Evolutionary conservation across 2,888 invertebrate genomes (phyloP).

Genomic region (Cinara cedri): DNA sequence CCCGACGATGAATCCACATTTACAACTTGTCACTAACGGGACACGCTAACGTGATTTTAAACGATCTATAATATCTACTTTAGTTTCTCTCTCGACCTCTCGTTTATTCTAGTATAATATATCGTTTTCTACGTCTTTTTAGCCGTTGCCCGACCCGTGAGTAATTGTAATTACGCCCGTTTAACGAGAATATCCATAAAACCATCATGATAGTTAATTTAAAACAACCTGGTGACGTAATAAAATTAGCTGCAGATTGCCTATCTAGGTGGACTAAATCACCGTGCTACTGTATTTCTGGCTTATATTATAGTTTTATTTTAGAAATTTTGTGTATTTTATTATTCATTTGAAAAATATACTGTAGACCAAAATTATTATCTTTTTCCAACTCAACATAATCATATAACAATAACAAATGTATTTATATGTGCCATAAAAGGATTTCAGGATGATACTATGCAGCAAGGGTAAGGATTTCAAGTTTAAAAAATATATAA

Average conservation of each 20-base stretch:
- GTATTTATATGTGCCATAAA: no score
- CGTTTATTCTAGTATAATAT: background rate
- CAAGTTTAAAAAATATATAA: no score
- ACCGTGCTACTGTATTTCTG: no score
- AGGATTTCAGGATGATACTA: no score
- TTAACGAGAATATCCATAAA: constrained; percentile 31
- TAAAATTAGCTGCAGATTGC: background rate
- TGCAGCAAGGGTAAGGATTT: no score
- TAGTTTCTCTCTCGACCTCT: background rate
- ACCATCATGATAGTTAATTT: background rate
- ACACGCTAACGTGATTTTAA: background rate
- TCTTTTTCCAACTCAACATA: no score
- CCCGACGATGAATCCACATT: background rate
- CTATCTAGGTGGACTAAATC: no score
- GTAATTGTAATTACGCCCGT: background rate
- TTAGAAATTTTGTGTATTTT: no score
- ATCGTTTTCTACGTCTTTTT: background rate
- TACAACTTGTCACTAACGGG: constrained; percentile 11
- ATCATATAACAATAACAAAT: no score
- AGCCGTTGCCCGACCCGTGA: background rate
- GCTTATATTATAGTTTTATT: no score
- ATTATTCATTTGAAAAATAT: no score
- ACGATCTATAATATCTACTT: background rate
- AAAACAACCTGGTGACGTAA: constrained; percentile 7
- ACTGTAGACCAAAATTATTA: no score